Conservation (phyloP, 2,888 invertebrate genomes). For the Seladonia tumulorum region DNA sequence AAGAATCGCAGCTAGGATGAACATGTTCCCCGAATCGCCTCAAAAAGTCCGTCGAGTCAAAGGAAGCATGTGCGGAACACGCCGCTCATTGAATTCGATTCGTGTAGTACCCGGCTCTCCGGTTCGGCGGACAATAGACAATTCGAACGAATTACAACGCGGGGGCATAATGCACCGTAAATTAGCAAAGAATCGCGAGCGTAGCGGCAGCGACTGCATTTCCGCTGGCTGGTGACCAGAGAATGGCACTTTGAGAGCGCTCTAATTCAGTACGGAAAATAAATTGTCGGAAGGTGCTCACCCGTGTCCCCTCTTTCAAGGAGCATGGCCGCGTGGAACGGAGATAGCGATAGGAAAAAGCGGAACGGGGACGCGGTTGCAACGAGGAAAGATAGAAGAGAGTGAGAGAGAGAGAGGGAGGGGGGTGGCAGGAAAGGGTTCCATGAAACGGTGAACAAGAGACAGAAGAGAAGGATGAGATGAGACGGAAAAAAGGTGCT, state of each 20-base stretch:
- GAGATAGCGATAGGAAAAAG: neutral
- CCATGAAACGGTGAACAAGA: slow-evolving; percentile 1
- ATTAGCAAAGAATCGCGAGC: slow-evolving; percentile 52
- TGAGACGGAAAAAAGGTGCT: slow-evolving; percentile 48
- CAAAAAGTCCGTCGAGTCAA: neutral
- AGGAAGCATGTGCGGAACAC: neutral
- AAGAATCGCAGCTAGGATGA: neutral
- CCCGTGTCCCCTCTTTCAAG: slow-evolving; percentile 47
- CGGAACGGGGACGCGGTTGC: neutral
- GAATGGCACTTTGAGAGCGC: slow-evolving; percentile 56
- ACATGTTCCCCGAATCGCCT: neutral
- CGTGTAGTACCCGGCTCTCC: neutral
- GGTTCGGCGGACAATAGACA: slow-evolving; percentile 31
- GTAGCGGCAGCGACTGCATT: slow-evolving; percentile 29
- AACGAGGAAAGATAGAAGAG: neutral
- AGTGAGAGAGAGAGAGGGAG: neutral
- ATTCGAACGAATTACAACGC: slow-evolving; percentile 46
- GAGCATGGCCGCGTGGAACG: slow-evolving; percentile 4
- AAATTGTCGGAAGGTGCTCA: slow-evolving; percentile 68
- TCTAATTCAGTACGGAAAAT: slow-evolving; percentile 71
- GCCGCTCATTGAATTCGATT: neutral
- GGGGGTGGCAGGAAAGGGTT: too few species aligned
- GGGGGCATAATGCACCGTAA: slow-evolving; percentile 45
- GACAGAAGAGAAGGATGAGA: slow-evolving; percentile 22
- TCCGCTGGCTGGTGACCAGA: slow-evolving; percentile 45